A percentile compares a stretch with the other conserved stretches of the same genome.
These are phyloP conservation scores for Lapara coniferarum DNA, from an alignment of 2,888 invertebrate species.

Conservation along the genomic window DNA sequence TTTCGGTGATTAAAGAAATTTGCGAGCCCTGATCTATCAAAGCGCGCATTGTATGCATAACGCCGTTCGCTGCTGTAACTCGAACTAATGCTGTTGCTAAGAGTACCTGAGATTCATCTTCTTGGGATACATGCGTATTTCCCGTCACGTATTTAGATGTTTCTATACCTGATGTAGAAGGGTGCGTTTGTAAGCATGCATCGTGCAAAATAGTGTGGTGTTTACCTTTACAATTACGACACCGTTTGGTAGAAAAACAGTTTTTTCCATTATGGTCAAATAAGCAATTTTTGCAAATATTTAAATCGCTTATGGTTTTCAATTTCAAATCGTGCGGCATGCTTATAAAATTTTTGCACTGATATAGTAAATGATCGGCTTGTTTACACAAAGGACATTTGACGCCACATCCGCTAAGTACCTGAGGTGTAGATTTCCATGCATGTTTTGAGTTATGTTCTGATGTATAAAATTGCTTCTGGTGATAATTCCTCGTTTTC, in stretches of 20 bases:
- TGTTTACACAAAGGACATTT: too few relatives aligned
- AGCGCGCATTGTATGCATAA: too few relatives aligned
- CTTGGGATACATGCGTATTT: background rate
- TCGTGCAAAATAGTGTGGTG: too few relatives aligned
- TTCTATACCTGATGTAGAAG: background rate
- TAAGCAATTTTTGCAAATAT: background rate
- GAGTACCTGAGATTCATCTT: background rate
- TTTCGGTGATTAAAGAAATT: background rate
- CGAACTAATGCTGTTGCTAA: slow-evolving; percentile 5
- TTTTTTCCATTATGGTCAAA: background rate
- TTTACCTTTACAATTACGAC: background rate
- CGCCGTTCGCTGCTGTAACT: background rate
- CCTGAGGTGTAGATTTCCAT: background rate
- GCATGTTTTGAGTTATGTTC: background rate
- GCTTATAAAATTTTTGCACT: too few relatives aligned
- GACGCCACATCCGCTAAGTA: background rate
- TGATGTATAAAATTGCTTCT: too few relatives aligned
- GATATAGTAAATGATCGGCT: too few relatives aligned
- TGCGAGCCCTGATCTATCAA: too few relatives aligned
- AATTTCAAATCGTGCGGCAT: too few relatives aligned
- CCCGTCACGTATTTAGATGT: background rate
- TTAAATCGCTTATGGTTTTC: too few relatives aligned
- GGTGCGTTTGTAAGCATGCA: too few relatives aligned
- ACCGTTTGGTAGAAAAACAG: background rate
- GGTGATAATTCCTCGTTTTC: too few relatives aligned